Conservation (phyloP, 2,797 vertebrate genomes). For the Lacerta viridis region DNA sequence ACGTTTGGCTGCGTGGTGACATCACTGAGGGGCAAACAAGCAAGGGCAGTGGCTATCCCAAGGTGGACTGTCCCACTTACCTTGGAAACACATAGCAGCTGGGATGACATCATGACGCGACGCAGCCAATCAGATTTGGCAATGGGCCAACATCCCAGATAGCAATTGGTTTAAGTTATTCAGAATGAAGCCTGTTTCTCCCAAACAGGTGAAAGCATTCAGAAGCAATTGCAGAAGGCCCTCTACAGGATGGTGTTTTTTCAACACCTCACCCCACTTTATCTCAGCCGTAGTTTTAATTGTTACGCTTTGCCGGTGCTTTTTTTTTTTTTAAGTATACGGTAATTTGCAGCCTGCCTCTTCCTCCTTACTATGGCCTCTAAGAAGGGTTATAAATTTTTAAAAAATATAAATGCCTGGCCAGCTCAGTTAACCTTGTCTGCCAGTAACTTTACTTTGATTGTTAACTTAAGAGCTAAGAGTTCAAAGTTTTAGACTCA, state of each 20-base stretch:
- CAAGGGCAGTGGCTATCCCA: too few relatives aligned
- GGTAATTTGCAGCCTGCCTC: too few relatives aligned
- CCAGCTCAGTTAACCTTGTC: not conserved
- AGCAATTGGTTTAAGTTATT: not conserved
- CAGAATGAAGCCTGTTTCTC: not conserved
- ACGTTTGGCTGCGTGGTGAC: too few relatives aligned
- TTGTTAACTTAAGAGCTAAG: constrained; percentile 61
- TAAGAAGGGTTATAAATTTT: too few relatives aligned
- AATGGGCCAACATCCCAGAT: not conserved
- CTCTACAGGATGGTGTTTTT: not conserved
- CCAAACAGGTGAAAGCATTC: not conserved
- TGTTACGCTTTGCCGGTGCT: too few relatives aligned
- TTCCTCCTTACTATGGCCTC: not conserved
- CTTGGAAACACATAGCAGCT: too few relatives aligned
- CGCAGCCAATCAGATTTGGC: not conserved
- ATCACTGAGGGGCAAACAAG: too few relatives aligned
- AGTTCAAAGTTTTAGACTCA: constrained; percentile 71
- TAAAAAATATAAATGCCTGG: too few relatives aligned
- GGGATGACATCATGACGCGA: not conserved
- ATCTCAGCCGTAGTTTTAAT: not conserved
- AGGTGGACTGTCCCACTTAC: too few relatives aligned
- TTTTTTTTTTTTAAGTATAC: not conserved
- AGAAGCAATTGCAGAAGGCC: not conserved
- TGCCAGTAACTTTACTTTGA: constrained; percentile 58
- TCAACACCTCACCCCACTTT: not conserved